A percentile compares a stretch with the other conserved stretches of the same genome.
phyloP scores from a whole-genome alignment of 2,113 vertebrate species.

The Echinops telfairi region DNA sequence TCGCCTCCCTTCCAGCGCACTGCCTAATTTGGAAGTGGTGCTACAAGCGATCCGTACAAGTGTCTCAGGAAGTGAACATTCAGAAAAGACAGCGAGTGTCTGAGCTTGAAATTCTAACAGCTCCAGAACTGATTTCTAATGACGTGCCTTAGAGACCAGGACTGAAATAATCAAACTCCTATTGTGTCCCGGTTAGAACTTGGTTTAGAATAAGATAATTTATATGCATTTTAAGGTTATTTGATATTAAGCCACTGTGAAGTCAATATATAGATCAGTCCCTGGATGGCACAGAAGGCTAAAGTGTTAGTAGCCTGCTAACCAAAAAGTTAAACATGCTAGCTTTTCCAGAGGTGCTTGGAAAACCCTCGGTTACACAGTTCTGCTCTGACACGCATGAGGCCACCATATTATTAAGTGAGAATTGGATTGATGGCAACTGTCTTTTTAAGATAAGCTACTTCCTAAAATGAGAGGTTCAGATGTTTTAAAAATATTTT shows the following conservation, averaged over 20 bases:
- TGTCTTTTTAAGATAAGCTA: neutral
- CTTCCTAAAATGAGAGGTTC: neutral
- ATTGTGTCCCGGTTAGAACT: neutral
- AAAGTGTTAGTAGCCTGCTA: neutral
- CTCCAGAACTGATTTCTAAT: neutral
- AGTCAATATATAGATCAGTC: neutral
- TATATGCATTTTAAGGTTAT: neutral
- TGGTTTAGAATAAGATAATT: neutral
- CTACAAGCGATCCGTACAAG: constrained; percentile 5
- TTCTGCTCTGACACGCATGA: neutral
- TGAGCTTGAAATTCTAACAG: neutral
- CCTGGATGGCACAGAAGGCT: neutral
- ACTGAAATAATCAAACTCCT: neutral
- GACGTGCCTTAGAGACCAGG: neutral
- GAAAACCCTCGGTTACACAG: neutral
- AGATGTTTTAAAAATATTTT: neutral
- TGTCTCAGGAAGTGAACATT: constrained; percentile 46
- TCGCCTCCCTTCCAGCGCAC: constrained; percentile 65
- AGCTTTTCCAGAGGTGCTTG: neutral
- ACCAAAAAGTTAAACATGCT: neutral
- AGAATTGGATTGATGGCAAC: neutral
- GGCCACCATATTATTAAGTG: neutral
- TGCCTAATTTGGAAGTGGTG: constrained; percentile 78
- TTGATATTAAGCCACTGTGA: neutral
- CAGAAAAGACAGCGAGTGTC: neutral